phyloP scores from a whole-genome alignment of 2,113 vertebrate species.

The Anguilla rostrata region DNA sequence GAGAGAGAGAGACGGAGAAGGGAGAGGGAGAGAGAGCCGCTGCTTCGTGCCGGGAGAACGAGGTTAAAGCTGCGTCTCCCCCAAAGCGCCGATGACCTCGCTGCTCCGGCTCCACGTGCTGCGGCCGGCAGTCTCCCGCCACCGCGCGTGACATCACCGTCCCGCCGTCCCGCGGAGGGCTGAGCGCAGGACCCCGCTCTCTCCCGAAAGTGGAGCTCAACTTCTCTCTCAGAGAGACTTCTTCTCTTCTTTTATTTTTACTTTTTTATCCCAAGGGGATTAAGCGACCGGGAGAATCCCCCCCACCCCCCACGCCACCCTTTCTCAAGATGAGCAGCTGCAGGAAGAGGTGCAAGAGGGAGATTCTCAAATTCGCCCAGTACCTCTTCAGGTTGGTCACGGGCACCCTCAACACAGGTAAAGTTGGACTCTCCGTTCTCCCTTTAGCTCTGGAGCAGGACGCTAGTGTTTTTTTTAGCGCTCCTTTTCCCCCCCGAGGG shows the following conservation, averaged over 20 bases:
- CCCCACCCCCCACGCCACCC: neutral
- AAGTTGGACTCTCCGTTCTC: constrained; percentile 41
- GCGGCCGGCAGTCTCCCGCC: constrained; percentile 26
- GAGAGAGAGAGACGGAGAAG: constrained; percentile 26
- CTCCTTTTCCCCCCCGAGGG: neutral
- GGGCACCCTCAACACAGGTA: constrained; percentile 92
- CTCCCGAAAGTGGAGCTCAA: constrained; percentile 63
- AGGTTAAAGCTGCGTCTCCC: constrained; percentile 54
- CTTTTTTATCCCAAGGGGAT: constrained; percentile 36
- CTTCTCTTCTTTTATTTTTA: no score
- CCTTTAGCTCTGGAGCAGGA: no score
- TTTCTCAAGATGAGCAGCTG: constrained; percentile 86
- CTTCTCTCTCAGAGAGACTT: constrained; percentile 60
- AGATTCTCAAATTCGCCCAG: constrained; percentile 94
- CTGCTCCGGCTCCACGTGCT: constrained; percentile 41
- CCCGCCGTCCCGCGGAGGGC: constrained; percentile 21
- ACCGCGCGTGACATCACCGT: constrained; percentile 37
- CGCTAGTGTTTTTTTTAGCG: constrained; percentile 9
- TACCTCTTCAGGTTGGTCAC: constrained; percentile 93
- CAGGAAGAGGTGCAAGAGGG: constrained; percentile 93
- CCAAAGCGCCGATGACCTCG: constrained; percentile 63
- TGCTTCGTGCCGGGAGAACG: constrained; percentile 47
- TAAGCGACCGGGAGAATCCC: constrained; percentile 53
- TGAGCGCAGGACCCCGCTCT: no score
- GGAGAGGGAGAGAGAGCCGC: constrained; percentile 42